Evolutionary conservation across 92 coral and sea anemone species (phyloP).

Genomic region (Plumapathes pennacea): DNA sequence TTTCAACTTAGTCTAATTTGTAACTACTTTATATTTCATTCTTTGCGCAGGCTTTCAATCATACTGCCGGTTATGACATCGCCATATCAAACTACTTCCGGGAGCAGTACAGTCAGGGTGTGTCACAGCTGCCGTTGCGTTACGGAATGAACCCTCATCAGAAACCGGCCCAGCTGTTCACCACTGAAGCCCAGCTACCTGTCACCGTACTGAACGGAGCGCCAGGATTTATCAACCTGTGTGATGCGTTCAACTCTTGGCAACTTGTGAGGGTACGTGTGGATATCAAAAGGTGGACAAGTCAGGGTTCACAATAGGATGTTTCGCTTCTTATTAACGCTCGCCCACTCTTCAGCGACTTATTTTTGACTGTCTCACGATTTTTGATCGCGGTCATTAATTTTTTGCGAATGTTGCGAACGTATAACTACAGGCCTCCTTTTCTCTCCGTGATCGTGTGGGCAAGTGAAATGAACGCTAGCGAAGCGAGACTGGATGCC

Average conservation of each 20-base stretch:
- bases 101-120: slow-evolving; percentile 79
- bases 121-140: slow-evolving; percentile 82
- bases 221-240: slow-evolving; percentile 95
- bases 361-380: too few relatives aligned
- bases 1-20: too few relatives aligned
- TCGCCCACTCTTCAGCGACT: too few relatives aligned
- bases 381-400: too few relatives aligned
- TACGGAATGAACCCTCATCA: slow-evolving; percentile 99
- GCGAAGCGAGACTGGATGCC: too few relatives aligned
- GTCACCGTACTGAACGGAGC: slow-evolving; percentile 90
- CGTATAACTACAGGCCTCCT: too few relatives aligned
- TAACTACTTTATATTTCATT: background rate
- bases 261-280: slow-evolving; percentile 85
- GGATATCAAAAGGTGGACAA: too few relatives aligned
- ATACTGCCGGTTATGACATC: slow-evolving; percentile 90
- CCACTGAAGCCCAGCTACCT: slow-evolving; percentile 83
- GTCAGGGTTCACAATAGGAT: too few relatives aligned
- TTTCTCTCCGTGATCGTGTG: too few relatives aligned
- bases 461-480: too few relatives aligned
- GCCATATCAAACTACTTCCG: slow-evolving; percentile 97
- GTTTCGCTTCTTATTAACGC: too few relatives aligned
- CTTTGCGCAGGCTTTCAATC: slow-evolving; percentile 76
- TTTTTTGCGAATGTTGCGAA: too few relatives aligned
- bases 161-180: slow-evolving; percentile 88
- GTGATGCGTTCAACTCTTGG: slow-evolving; percentile 98